Percentiles rank a stretch among this genome's conserved stretches.
Conservation (phyloP, 2,797 vertebrate genomes). For the Hippocampus kuda region DNA sequence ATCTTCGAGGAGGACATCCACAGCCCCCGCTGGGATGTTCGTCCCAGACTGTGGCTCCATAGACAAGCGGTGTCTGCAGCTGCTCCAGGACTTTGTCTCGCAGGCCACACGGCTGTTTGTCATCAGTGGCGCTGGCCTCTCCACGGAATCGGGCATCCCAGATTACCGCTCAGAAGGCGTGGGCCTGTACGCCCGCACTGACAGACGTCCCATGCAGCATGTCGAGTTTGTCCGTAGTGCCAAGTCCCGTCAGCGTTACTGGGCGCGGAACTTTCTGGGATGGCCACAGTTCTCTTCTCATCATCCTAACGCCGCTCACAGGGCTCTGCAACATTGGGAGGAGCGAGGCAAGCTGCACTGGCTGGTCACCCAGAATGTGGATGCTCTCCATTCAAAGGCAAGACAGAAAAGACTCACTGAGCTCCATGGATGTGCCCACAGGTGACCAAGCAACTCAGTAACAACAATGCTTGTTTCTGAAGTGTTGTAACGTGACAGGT, state of each 20-base stretch:
- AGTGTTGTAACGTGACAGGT: too few species aligned
- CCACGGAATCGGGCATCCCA: conserved; percentile 93
- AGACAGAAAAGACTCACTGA: conserved; percentile 81
- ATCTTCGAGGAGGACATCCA: conserved; percentile 24
- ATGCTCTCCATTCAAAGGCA: conserved; percentile 85
- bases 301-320: conserved; percentile 79
- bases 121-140: conserved; percentile 86
- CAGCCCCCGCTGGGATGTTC: conserved; percentile 38
- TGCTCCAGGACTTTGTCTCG: conserved; percentile 77
- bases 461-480: background rate
- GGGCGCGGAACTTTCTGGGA: conserved; percentile 94
- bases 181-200: conserved; percentile 84
- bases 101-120: conserved; percentile 74
- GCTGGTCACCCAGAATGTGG: conserved; percentile 96
- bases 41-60: conserved; percentile 76
- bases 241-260: conserved; percentile 81
- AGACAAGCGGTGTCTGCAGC: conserved; percentile 62
- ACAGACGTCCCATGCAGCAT: conserved; percentile 82
- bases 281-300: conserved; percentile 88
- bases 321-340: conserved; percentile 76
- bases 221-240: conserved; percentile 76
- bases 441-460: conserved; percentile 56
- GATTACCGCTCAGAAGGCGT: conserved; percentile 91
- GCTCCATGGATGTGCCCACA: conserved; percentile 86
- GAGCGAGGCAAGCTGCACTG: conserved; percentile 78